These are phyloP conservation scores for Phocoena sinus DNA, from an alignment of 2,113 vertebrate species.

Conservation along the genomic window DNA sequence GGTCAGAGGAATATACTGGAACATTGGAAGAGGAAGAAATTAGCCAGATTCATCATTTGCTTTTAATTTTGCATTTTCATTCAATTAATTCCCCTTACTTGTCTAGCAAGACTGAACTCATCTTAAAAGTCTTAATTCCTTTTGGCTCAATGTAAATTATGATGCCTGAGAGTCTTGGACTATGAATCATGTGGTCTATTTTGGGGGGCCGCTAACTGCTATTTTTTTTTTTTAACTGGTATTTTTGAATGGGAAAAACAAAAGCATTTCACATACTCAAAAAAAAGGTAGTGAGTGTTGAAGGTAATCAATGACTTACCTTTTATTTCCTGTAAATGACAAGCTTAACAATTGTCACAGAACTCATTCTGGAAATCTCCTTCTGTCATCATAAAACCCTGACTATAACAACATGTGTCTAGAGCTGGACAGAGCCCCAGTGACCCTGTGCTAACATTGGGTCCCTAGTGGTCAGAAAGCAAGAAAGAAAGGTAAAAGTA, in stretches of 20 bases:
- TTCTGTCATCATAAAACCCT: constrained; percentile 84
- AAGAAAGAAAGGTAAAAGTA: constrained; percentile 76
- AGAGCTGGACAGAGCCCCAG: constrained; percentile 68
- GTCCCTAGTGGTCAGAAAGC: constrained; percentile 80
- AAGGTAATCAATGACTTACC: constrained; percentile 19
- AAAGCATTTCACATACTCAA: constrained; percentile 22
- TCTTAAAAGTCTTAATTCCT: constrained; percentile 32
- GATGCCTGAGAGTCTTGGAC: constrained; percentile 22
- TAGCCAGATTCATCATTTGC: constrained; percentile 66
- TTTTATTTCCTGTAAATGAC: constrained; percentile 66
- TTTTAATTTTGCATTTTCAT: constrained; percentile 65
- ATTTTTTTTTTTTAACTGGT: neutral
- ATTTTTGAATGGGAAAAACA: neutral
- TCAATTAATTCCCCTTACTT: constrained; percentile 50
- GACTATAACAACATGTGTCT: constrained; percentile 80
- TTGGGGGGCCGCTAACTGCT: neutral
- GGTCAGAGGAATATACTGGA: constrained; percentile 72
- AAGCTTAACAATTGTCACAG: constrained; percentile 69
- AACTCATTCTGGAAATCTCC: constrained; percentile 83
- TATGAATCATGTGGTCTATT: constrained; percentile 27
- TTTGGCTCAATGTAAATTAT: constrained; percentile 35
- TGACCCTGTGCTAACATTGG: constrained; percentile 80
- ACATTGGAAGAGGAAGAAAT: constrained; percentile 55
- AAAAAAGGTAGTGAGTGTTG: neutral
- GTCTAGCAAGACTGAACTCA: constrained; percentile 50